Conservation (phyloP, 2,888 invertebrate genomes). For the Lypha dubia region DNA sequence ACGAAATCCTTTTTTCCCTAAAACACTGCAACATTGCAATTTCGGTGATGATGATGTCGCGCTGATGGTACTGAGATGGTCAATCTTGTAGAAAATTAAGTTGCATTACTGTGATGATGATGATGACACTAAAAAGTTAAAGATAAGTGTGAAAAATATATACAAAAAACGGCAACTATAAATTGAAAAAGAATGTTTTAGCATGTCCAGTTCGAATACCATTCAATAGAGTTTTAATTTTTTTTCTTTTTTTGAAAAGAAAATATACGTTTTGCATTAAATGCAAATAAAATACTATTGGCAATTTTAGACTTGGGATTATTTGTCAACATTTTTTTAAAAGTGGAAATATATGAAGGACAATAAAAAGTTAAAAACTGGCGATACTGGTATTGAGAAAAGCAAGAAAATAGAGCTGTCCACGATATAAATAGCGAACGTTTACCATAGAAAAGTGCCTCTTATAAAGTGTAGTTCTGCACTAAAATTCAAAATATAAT, state of each 20-base stretch:
- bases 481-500: too few species aligned
- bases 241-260: background rate
- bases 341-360: background rate
- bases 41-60: slow-evolving; percentile 46
- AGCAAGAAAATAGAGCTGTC: background rate
- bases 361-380: background rate
- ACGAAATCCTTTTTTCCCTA: background rate
- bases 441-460: too few species aligned
- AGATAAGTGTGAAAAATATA: slow-evolving; percentile 4
- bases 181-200: slow-evolving; percentile 36
- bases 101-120: slow-evolving; percentile 60
- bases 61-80: slow-evolving; percentile 58
- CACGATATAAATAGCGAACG: too few species aligned
- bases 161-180: slow-evolving; percentile 32
- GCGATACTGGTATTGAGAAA: too few species aligned
- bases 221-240: background rate
- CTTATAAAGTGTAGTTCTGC: too few species aligned
- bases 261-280: background rate
- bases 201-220: slow-evolving; percentile 1
- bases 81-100: slow-evolving; percentile 71
- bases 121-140: slow-evolving; percentile 45
- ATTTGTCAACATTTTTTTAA: background rate
- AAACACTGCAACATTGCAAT: background rate
- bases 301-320: slow-evolving; percentile 2
- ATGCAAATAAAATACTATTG: slow-evolving; percentile 29